phyloP scores from a whole-genome alignment of 2,888 invertebrate genomes.

The Alloscopus bannaensis region DNA sequence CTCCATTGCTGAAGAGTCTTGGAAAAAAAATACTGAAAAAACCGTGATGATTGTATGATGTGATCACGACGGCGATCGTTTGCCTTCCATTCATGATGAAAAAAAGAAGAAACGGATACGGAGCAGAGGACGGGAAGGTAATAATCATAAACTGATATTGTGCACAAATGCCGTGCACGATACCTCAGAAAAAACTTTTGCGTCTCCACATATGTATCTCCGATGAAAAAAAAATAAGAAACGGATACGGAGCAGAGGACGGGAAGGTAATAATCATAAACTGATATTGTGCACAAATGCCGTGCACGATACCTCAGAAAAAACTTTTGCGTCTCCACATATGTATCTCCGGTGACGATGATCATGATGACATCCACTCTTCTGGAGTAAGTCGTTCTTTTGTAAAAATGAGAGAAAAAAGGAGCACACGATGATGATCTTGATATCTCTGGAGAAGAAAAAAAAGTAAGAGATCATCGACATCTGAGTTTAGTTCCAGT shows the following conservation, averaged over 20 bases:
- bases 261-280: slow-evolving; percentile 65
- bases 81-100: slow-evolving; percentile 29
- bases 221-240: no score
- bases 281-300: slow-evolving; percentile 52
- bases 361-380: background rate
- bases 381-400: no score
- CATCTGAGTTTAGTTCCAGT: slow-evolving; percentile 15
- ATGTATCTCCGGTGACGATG: no score
- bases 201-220: background rate
- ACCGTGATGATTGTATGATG: slow-evolving; percentile 37
- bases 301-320: slow-evolving; percentile 1
- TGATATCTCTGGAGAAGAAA: background rate
- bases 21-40: background rate
- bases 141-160: slow-evolving; percentile 64
- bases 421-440: slow-evolving; percentile 32
- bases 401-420: no score
- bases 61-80: slow-evolving; percentile 14
- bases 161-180: slow-evolving; percentile 11
- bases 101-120: slow-evolving; percentile 1
- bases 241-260: slow-evolving; percentile 15
- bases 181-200: slow-evolving; percentile 2
- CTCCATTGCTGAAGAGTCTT: no score
- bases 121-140: slow-evolving; percentile 52
- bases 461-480: slow-evolving; percentile 40
- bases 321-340: slow-evolving; percentile 1